These are phyloP conservation scores for Acheta domesticus DNA, from an alignment of 2,888 invertebrate species.

Conservation along the genomic window DNA sequence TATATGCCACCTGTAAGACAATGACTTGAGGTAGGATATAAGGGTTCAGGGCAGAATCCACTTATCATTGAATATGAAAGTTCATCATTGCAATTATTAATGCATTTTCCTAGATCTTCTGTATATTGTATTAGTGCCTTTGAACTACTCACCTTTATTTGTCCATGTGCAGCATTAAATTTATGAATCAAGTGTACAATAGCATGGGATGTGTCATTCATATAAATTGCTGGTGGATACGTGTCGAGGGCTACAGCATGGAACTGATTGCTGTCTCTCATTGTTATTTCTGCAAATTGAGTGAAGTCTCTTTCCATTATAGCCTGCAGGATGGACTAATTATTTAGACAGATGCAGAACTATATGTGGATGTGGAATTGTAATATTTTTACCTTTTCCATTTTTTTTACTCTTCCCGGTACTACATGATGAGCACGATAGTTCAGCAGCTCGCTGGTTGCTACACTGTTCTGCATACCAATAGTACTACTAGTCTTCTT, in stretches of 20 bases:
- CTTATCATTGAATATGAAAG: too few species aligned
- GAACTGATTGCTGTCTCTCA: constrained; percentile 96
- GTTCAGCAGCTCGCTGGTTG: constrained; percentile 79
- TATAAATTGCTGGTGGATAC: constrained; percentile 88
- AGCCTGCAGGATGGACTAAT: constrained; percentile 46
- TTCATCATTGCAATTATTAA: too few species aligned
- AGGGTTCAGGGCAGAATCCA: too few species aligned
- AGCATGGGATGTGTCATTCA: constrained; percentile 82
- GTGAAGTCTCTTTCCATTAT: constrained; percentile 71
- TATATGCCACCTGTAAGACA: constrained; percentile 74
- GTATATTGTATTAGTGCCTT: too few species aligned
- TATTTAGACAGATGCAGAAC: not conserved
- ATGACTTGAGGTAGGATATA: not conserved
- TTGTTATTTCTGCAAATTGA: constrained; percentile 87
- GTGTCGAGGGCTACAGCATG: constrained; percentile 93
- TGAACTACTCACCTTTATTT: constrained; percentile 53
- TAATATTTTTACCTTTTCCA: constrained; percentile 48
- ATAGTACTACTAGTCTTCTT: constrained; percentile 83
- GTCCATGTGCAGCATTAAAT: constrained; percentile 70
- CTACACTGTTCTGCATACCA: constrained; percentile 80
- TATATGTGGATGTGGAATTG: not conserved
- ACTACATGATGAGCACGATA: constrained; percentile 70
- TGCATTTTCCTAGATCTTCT: not conserved
- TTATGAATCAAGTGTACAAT: constrained; percentile 77
- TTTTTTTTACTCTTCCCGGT: constrained; percentile 62